These are phyloP conservation scores for Phortica variegata DNA, from an alignment of 1,140 invertebrate genomes.

Conservation along the genomic window DNA sequence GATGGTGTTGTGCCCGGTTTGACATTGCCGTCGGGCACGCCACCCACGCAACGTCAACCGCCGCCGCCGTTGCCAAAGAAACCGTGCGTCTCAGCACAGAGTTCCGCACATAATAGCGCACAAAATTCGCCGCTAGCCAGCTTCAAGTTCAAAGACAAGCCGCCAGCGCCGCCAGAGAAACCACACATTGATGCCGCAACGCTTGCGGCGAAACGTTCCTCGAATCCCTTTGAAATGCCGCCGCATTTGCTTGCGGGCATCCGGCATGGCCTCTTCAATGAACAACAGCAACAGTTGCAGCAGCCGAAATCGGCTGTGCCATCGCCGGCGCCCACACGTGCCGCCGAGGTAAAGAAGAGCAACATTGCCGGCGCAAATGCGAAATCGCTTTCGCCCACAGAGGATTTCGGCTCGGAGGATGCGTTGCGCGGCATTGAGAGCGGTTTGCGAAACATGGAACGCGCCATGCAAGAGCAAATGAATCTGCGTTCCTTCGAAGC, in stretches of 20 bases:
- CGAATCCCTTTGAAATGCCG: constrained; percentile 50
- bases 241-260: constrained; percentile 37
- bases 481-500: constrained; percentile 49
- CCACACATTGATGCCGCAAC: constrained; percentile 36
- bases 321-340: constrained; percentile 45
- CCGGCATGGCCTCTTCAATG: constrained; percentile 37
- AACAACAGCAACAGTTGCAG: constrained; percentile 21
- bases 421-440: constrained; percentile 54
- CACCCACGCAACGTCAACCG: constrained; percentile 35
- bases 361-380: constrained; percentile 21
- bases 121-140: constrained; percentile 46
- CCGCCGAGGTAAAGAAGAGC: constrained; percentile 41
- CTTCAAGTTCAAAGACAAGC: constrained; percentile 48
- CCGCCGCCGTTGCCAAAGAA: constrained; percentile 52
- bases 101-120: constrained; percentile 43
- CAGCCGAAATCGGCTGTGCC: constrained; percentile 24
- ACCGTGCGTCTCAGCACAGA: constrained; percentile 34
- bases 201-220: constrained; percentile 36
- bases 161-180: constrained; percentile 42
- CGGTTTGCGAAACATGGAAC: constrained; percentile 54
- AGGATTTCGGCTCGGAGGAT: constrained; percentile 56
- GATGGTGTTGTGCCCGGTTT: constrained; percentile 28
- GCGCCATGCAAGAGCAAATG: constrained; percentile 57
- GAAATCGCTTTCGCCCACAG: constrained; percentile 37
- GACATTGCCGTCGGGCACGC: constrained; percentile 31